These are phyloP conservation scores for Masnerella sp. DNA, from an alignment of 2,888 invertebrate genomes.

Conservation along the genomic window DNA sequence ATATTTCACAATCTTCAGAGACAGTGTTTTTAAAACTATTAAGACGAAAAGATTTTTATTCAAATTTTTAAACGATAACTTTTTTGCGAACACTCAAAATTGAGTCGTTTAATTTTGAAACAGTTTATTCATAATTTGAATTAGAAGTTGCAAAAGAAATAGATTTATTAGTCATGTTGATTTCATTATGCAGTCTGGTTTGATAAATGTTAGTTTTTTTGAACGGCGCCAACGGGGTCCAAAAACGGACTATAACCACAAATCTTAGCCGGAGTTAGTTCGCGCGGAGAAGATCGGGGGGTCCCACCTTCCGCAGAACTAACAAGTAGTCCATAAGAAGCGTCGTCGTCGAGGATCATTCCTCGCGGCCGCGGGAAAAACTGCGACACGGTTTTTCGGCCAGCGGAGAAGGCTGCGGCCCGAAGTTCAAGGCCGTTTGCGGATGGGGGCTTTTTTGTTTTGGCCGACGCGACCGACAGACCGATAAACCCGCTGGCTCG, in stretches of 20 bases:
- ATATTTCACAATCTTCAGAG: no score
- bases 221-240: constrained; percentile 59
- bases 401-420: constrained; percentile 68
- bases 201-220: constrained; percentile 27
- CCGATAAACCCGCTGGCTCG: constrained; percentile 68
- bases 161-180: not conserved
- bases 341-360: constrained; percentile 69
- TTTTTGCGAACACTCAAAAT: no score
- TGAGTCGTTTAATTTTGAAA: no score
- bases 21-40: no score
- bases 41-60: no score
- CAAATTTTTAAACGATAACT: no score
- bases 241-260: constrained; percentile 74
- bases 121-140: not conserved
- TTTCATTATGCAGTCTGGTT: constrained; percentile 10
- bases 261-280: constrained; percentile 69
- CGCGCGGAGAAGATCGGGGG: constrained; percentile 63
- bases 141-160: not conserved
- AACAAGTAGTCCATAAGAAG: constrained; percentile 77
- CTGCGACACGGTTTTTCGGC: constrained; percentile 76
- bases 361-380: constrained; percentile 72
- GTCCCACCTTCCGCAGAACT: constrained; percentile 73
- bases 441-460: constrained; percentile 69
- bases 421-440: constrained; percentile 75
- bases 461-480: constrained; percentile 68